Evolutionary conservation across 2,113 vertebrate species (phyloP), one percentile per base, ranked within the genome.

Genomic region (Gadus chalcogrammus): DNA sequence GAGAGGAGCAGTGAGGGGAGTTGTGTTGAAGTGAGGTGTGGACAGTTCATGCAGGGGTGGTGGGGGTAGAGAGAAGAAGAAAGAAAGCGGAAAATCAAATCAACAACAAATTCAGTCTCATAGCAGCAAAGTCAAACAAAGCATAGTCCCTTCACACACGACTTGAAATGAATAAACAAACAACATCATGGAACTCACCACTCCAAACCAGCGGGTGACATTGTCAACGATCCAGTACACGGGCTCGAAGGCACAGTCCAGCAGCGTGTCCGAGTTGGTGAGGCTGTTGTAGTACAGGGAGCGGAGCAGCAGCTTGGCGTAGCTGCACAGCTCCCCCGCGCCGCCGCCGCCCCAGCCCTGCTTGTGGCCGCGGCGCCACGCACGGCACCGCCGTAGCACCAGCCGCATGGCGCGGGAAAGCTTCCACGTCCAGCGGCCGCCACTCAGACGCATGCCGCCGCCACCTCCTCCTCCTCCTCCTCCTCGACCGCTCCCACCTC

Each of bases 221-320:
- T 95, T 94, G 88, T 99, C 97, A 83, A 99, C 97, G 48, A 98
- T 90, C 97, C 97, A 99, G 91, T 97, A 99, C 70, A 99, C 16
- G 0, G 97, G 97, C 73, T 99, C 97, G 0, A 99, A 99, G 59
- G 93, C 92, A 1, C 95, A 95, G 80, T 99, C 97, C 0, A 99
- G 89, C 66, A 93, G 84, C 0, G 95, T 94, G 62, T 99, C 97
- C 0, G 92, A 81, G 75, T 95, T 92, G 78, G 83, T 93, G 70
- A 97, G 95, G 82, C 92, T 93, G 85, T 98, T 99, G 91, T 91
- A 96, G 72, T 94, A 88, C 64, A 98, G 87, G 0, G 96, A 99
- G 31, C 78, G 92, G 56, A 95, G 87, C 71, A 97, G 93, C 77
- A 99, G 90, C 65, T 80, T 93, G 77, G 90, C 83, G 1, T 99